Evolutionary conservation across 2,113 vertebrate genomes (phyloP).

Genomic region (Lepus americanus): DNA sequence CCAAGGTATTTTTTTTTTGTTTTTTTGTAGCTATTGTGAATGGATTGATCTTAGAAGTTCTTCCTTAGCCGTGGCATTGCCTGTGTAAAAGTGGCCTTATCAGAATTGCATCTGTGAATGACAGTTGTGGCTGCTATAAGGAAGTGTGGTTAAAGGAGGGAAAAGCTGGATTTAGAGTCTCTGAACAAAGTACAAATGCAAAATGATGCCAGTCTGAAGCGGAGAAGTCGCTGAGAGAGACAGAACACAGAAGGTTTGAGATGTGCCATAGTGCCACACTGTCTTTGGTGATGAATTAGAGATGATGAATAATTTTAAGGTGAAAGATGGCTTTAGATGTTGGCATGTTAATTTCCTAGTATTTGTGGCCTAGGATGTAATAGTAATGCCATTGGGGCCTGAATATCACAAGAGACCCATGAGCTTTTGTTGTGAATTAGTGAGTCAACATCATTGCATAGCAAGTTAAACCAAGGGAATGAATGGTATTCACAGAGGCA

Average conservation of each 20-base stretch:
- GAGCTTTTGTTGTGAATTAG: background rate
- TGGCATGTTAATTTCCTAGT: background rate
- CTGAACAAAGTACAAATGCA: background rate
- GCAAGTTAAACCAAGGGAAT: background rate
- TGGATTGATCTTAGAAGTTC: too few relatives aligned
- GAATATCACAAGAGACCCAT: background rate
- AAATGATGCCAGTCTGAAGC: background rate
- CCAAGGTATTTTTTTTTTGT: too few relatives aligned
- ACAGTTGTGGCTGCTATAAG: background rate
- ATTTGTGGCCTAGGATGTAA: too few relatives aligned
- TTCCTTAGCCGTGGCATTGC: too few relatives aligned
- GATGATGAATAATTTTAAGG: background rate
- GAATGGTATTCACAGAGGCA: background rate
- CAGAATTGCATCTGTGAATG: background rate
- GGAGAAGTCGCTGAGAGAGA: background rate
- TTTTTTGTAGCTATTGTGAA: too few relatives aligned
- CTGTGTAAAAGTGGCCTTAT: background rate
- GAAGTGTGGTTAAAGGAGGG: background rate
- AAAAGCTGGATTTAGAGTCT: background rate
- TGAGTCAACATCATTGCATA: background rate
- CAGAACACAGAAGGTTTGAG: background rate
- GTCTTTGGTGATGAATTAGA: background rate
- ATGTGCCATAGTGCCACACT: background rate
- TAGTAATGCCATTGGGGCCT: background rate
- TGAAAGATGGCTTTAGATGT: background rate